phyloP scores from a whole-genome alignment of 2,888 invertebrate species.

The Andrena praecox region DNA sequence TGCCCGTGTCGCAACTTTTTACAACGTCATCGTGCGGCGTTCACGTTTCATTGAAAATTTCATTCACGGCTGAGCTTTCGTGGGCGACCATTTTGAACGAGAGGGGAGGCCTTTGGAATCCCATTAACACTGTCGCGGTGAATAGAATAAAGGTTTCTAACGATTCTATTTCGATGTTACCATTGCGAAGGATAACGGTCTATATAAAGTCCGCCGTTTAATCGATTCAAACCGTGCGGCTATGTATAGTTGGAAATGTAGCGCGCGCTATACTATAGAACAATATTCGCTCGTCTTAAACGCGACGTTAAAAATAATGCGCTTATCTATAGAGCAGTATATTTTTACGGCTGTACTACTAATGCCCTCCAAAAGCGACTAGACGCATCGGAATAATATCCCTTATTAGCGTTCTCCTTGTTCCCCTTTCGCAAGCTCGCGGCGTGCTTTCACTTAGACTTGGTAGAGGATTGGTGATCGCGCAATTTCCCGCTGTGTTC shows the following conservation, averaged over 20 bases:
- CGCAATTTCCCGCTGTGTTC: background rate
- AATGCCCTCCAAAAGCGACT: conserved; percentile 25
- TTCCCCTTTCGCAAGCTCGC: background rate
- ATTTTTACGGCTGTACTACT: conserved; percentile 53
- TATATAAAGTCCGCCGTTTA: conserved; percentile 4
- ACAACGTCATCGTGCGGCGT: background rate
- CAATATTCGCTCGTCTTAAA: conserved; percentile 27
- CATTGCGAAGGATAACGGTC: background rate
- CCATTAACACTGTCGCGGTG: background rate
- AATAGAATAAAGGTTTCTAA: background rate
- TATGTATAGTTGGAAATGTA: conserved; percentile 28
- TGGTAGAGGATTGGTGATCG: background rate
- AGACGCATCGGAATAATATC: conserved; percentile 2
- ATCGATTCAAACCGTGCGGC: conserved; percentile 8
- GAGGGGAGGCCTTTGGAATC: conserved; percentile 4
- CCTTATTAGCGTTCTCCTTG: conserved; percentile 17
- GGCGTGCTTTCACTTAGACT: background rate
- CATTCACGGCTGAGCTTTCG: background rate
- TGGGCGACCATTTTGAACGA: background rate
- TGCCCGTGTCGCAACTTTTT: background rate
- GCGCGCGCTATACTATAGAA: conserved; percentile 3
- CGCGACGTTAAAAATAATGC: conserved; percentile 44
- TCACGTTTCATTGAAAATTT: conserved; percentile 49
- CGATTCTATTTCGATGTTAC: background rate
- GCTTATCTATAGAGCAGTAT: conserved; percentile 51